These are phyloP conservation scores for Orchestes rusci DNA, from an alignment of 2,888 invertebrate genomes.

Conservation along the genomic window DNA sequence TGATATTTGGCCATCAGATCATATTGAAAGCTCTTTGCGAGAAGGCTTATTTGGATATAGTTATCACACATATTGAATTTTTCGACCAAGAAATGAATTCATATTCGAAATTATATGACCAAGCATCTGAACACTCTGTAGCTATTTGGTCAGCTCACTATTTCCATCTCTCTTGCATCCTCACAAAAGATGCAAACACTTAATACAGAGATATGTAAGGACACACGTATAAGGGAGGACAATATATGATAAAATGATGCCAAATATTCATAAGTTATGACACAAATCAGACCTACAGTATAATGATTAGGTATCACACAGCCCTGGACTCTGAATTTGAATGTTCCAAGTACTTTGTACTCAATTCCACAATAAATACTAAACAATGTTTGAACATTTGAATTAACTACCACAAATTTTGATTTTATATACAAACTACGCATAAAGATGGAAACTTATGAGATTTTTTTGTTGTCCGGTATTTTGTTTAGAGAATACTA, in stretches of 20 bases:
- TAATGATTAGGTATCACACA: conserved; percentile 14
- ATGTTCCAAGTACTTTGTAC: background rate
- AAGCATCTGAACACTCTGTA: conserved; percentile 18
- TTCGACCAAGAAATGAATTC: no score
- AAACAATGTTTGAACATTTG: background rate
- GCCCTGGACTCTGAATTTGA: conserved; percentile 11
- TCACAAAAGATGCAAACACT: conserved; percentile 9
- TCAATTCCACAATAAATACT: background rate
- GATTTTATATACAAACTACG: no score
- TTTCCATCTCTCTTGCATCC: conserved; percentile 22
- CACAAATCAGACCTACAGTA: conserved; percentile 41
- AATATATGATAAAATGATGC: conserved; percentile 41
- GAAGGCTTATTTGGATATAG: conserved; percentile 2
- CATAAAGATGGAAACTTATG: no score
- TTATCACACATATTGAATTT: no score
- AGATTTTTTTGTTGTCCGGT: no score
- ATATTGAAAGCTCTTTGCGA: background rate
- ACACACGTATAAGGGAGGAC: conserved; percentile 28
- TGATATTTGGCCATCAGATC: background rate
- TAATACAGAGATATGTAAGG: conserved; percentile 40
- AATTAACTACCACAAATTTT: no score
- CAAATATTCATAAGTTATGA: conserved; percentile 40
- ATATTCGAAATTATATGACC: no score
- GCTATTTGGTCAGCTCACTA: conserved; percentile 19
- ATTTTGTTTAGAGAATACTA: no score